phyloP scores from a whole-genome alignment of 2,888 invertebrate species.

The Cataglyphis livida region DNA sequence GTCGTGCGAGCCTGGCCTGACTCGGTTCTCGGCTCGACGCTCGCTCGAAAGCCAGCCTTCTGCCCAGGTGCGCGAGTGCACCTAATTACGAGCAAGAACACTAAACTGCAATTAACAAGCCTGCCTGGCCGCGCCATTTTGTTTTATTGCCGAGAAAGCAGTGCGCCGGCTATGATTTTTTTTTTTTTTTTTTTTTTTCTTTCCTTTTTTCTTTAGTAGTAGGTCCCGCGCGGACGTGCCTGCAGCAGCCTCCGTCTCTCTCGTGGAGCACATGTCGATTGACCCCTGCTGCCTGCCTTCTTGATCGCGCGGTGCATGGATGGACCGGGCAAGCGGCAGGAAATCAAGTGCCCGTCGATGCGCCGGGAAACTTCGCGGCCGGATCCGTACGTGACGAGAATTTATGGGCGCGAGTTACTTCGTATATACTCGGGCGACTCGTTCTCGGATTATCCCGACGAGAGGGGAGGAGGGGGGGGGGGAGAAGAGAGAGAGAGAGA shows the following conservation, averaged over 20 bases:
- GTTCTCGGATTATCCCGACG: constrained; percentile 14
- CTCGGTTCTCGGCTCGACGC: constrained; percentile 41
- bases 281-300: constrained; percentile 60
- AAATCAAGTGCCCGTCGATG: constrained; percentile 66
- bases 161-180: constrained; percentile 58
- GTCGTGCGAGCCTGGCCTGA: constrained; percentile 65
- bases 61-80: constrained; percentile 82
- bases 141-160: constrained; percentile 72
- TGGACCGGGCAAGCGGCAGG: constrained; percentile 63
- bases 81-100: constrained; percentile 84
- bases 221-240: constrained; percentile 57
- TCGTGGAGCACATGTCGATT: constrained; percentile 49
- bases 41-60: constrained; percentile 53
- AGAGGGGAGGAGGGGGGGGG: neutral
- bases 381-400: constrained; percentile 53
- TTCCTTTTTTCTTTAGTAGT: constrained; percentile 6
- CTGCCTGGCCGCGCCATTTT: constrained; percentile 76
- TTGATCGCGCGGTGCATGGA: constrained; percentile 40
- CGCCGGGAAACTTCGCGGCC: constrained; percentile 43
- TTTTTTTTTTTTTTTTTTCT: constrained; percentile 52
- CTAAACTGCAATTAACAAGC: constrained; percentile 85
- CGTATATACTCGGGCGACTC: constrained; percentile 39
- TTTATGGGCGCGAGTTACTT: constrained; percentile 53
- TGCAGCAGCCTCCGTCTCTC: constrained; percentile 38
- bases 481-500: neutral